These are phyloP conservation scores for Argynnis bischoffii DNA, from an alignment of 2,888 invertebrate genomes.

Conservation along the genomic window DNA sequence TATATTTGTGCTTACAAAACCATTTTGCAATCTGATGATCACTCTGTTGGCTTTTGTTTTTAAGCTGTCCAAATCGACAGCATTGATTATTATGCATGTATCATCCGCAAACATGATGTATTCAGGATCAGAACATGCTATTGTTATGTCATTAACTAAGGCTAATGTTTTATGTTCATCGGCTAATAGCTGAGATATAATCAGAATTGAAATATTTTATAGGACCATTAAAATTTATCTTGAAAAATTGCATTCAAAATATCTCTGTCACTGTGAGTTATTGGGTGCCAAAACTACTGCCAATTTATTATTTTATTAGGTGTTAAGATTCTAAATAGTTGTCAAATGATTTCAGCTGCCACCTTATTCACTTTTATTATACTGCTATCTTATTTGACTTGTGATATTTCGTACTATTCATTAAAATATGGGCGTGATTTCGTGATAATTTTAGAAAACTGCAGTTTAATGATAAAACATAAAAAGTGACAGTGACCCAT, in stretches of 20 bases:
- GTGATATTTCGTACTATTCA: slow-evolving; percentile 45
- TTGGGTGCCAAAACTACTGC: slow-evolving; percentile 29
- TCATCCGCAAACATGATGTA: too few relatives aligned
- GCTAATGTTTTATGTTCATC: neutral
- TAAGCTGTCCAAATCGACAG: too few relatives aligned
- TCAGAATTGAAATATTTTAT: slow-evolving; percentile 15
- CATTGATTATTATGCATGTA: too few relatives aligned
- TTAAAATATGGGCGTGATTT: slow-evolving; percentile 29
- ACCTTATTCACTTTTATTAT: slow-evolving; percentile 42
- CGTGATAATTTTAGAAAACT: slow-evolving; percentile 28
- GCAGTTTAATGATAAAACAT: slow-evolving; percentile 13
- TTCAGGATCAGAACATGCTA: too few relatives aligned
- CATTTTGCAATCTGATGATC: too few relatives aligned
- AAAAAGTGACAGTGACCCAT: slow-evolving; percentile 10
- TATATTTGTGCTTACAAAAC: too few relatives aligned
- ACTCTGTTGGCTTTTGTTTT: too few relatives aligned
- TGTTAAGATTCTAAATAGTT: slow-evolving; percentile 44
- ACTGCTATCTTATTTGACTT: slow-evolving; percentile 47
- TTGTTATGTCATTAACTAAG: too few relatives aligned
- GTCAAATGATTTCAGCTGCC: slow-evolving; percentile 44
- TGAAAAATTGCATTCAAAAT: slow-evolving; percentile 8
- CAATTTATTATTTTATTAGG: slow-evolving; percentile 42
- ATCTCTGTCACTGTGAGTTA: slow-evolving; percentile 19
- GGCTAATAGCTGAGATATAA: neutral
- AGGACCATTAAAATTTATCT: slow-evolving; percentile 3